Base-by-base conservation (phyloP, 2,888 invertebrate species). In the Macaria notata region DNA sequence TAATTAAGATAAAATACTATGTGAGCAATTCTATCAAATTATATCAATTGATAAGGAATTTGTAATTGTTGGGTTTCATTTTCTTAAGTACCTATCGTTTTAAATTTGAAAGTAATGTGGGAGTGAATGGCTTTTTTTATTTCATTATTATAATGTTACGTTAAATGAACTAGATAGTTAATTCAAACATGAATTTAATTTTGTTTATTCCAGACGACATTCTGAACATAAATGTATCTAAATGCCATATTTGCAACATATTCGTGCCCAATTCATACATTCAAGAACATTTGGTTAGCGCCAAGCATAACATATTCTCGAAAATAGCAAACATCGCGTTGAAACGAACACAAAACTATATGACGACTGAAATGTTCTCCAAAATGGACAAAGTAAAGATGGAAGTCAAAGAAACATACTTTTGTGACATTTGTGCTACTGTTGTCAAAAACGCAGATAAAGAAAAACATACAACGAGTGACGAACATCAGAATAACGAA, bases 401-500 rank as follows among this genome's bases (percentile, higher is more conserved):
- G 41, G 31, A 56, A 43, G 31, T 47, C 3, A 8, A 9, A 30
- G 47, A 49, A 8, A 38, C 51, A 3, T 47, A 51, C 9, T 56
- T 51, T 33, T 56, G 56, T n/a, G 31, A 44, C 4, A n/a, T 8
- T 30, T 56, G 56, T 19, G 19, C 43, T 9, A 1, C 8, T 3
- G 29, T 56, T 3, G 46, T 56, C 31, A 33, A 44, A 48, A 44
- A 43, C 31, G 7, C 6, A n/a, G 44, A 44, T 1, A 49, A 43
- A 31, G 31, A 31, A 3, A 48, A 31, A 5, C 54, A 59, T 7
- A 6, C 9, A 9, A n/a, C 49, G 8, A 8, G 46, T 4, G 8
- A 36, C 7, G 8, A 6, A n/a, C 50, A 57, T 9, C 5, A 33
- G 3, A 50, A 53, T 64, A 75, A 36, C 4, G 48, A 38, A 0